These are phyloP conservation scores for Taenioides sp. DNA, from an alignment of 2,797 vertebrate species.

Conservation along the genomic window DNA sequence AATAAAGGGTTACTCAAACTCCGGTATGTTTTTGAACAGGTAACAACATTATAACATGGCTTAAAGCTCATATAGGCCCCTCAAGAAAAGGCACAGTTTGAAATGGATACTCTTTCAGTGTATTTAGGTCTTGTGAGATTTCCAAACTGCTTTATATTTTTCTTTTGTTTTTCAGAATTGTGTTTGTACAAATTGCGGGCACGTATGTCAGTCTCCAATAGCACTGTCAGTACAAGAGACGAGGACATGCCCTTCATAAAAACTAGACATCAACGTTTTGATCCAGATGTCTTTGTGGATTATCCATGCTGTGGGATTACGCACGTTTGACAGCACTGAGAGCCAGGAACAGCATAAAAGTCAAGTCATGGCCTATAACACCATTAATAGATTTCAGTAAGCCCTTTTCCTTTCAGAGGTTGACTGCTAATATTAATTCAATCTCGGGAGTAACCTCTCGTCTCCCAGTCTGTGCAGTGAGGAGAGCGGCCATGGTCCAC, in stretches of 20 bases:
- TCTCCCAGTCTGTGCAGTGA: constrained; percentile 30
- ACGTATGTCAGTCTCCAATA: constrained; percentile 12
- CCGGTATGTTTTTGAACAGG: no score
- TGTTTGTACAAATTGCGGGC: not conserved
- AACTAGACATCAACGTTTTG: constrained; percentile 45
- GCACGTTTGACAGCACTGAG: constrained; percentile 52
- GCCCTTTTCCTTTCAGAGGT: constrained; percentile 56
- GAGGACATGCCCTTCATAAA: constrained; percentile 46
- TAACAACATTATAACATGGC: no score
- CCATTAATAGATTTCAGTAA: constrained; percentile 70
- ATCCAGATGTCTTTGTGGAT: constrained; percentile 68
- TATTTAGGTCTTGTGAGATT: not conserved
- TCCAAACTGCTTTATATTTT: not conserved
- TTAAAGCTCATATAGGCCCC: no score
- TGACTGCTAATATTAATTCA: constrained; percentile 66
- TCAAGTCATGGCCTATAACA: constrained; percentile 67
- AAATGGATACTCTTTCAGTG: not conserved
- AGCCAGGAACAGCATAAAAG: constrained; percentile 57
- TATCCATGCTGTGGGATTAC: constrained; percentile 66
- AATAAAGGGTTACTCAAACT: no score
- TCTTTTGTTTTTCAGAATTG: not conserved
- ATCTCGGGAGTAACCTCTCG: constrained; percentile 42
- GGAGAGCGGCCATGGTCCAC: constrained; percentile 46
- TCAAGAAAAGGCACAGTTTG: not conserved
- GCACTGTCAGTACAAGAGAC: constrained; percentile 10